A percentile compares a stretch with the other conserved stretches of the same genome.
Evolutionary conservation across 2,888 invertebrate species (phyloP).

Genomic region (Lasioglossum zephyrum): DNA sequence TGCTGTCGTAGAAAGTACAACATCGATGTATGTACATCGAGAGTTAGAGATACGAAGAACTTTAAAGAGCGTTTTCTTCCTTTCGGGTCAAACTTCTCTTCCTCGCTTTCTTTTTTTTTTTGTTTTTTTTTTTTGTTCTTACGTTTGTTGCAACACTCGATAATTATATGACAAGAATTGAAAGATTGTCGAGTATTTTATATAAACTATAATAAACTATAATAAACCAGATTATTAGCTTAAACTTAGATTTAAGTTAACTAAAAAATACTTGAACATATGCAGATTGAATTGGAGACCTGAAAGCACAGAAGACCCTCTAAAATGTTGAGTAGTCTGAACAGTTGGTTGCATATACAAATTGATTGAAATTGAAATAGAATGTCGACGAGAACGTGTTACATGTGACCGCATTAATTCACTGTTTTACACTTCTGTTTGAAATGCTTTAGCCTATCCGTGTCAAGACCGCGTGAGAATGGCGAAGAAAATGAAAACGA

Average conservation of each 20-base stretch:
- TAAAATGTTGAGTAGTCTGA: background rate
- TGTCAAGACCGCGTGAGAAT: constrained; percentile 80
- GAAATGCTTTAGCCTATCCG: constrained; percentile 76
- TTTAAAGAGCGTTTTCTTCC: background rate
- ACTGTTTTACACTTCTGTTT: constrained; percentile 16
- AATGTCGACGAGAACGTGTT: constrained; percentile 11
- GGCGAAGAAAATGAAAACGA: constrained; percentile 79
- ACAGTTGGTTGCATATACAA: background rate
- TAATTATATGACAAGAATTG: background rate
- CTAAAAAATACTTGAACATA: background rate
- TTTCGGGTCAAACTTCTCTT: background rate
- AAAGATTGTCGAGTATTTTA: background rate
- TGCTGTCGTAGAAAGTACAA: background rate
- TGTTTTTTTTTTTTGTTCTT: background rate
- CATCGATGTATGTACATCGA: background rate
- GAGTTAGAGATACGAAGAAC: background rate
- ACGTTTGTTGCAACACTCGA: background rate
- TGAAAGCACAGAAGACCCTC: background rate
- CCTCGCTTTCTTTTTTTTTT: background rate
- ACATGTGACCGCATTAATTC: background rate
- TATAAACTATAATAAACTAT: background rate
- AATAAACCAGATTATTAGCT: background rate
- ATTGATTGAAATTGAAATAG: background rate
- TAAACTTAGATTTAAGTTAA: background rate
- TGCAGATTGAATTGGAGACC: background rate